Conservation (phyloP, 2,797 vertebrate genomes). For the Sebastolobus altivelis region DNA sequence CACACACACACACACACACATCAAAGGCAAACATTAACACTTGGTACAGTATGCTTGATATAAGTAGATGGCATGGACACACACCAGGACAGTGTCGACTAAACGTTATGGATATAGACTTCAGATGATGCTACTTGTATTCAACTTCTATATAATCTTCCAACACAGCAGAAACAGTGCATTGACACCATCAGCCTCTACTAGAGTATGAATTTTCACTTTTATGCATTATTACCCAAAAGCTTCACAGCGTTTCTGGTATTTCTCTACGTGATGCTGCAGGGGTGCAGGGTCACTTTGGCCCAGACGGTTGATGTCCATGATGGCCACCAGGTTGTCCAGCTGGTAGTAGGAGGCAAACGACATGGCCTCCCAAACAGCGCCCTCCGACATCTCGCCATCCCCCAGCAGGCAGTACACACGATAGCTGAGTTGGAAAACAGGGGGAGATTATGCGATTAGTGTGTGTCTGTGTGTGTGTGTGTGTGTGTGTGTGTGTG, state of each 20-base stretch:
- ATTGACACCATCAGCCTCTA: background rate
- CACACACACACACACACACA: slow-evolving; percentile 33
- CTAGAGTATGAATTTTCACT: background rate
- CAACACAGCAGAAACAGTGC: background rate
- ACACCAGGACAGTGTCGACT: background rate
- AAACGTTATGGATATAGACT: background rate
- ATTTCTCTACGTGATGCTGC: slow-evolving; percentile 94
- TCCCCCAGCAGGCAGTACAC: slow-evolving; percentile 95
- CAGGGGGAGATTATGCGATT: slow-evolving; percentile 2
- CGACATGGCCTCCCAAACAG: slow-evolving; percentile 98
- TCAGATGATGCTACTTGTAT: background rate
- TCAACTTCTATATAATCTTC: background rate
- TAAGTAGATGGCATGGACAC: background rate
- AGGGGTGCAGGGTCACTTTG: slow-evolving; percentile 94
- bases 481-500: slow-evolving; percentile 14
- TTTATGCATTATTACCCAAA: slow-evolving; percentile 87
- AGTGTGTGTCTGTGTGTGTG: slow-evolving; percentile 7
- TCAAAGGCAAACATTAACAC: slow-evolving; percentile 16
- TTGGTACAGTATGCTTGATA: background rate
- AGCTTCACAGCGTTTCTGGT: slow-evolving; percentile 95
- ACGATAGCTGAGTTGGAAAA: slow-evolving; percentile 86
- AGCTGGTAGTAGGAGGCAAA: slow-evolving; percentile 97
- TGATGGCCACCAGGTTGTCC: slow-evolving; percentile 94
- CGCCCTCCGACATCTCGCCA: slow-evolving; percentile 94
- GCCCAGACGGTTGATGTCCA: slow-evolving; percentile 96